These are phyloP conservation scores for Anser brachyrhynchus DNA, from an alignment of 2,113 vertebrate genomes.

Conservation along the genomic window DNA sequence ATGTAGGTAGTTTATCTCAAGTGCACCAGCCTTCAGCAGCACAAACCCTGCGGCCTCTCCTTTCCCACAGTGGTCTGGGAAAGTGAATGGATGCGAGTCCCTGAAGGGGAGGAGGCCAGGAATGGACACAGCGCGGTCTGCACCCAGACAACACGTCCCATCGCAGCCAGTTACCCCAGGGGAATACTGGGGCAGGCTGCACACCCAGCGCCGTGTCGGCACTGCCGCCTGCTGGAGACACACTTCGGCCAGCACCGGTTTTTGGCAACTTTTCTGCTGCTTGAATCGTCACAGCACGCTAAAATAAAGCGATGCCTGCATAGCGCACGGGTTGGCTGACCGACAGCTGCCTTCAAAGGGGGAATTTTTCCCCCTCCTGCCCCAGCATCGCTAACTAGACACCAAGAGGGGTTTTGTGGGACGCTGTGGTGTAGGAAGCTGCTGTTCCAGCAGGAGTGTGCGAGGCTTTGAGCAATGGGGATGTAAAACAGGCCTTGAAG, in stretches of 20 bases:
- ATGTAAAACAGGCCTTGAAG: neutral
- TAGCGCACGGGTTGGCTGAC: neutral
- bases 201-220: fast-evolving
- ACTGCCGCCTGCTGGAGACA: conserved; percentile 61
- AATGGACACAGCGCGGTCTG: neutral
- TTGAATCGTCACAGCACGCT: fast-evolving
- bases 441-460: fast-evolving
- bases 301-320: neutral
- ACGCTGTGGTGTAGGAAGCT: fast-evolving
- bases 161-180: neutral
- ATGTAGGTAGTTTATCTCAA: neutral
- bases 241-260: neutral
- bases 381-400: neutral
- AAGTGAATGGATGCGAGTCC: neutral
- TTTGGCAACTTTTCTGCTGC: neutral
- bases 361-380: neutral
- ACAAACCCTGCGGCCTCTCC: neutral
- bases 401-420: neutral
- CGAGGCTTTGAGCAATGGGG: neutral
- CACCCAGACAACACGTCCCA: neutral
- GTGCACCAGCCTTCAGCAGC: neutral
- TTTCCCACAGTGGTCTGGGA: neutral
- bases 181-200: neutral
- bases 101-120: neutral
- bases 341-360: neutral